A percentile compares a stretch with the other conserved stretches of the same genome.
These are phyloP conservation scores for Bathynomus jamesi DNA, from an alignment of 1,140 invertebrate genomes.

Conservation along the genomic window DNA sequence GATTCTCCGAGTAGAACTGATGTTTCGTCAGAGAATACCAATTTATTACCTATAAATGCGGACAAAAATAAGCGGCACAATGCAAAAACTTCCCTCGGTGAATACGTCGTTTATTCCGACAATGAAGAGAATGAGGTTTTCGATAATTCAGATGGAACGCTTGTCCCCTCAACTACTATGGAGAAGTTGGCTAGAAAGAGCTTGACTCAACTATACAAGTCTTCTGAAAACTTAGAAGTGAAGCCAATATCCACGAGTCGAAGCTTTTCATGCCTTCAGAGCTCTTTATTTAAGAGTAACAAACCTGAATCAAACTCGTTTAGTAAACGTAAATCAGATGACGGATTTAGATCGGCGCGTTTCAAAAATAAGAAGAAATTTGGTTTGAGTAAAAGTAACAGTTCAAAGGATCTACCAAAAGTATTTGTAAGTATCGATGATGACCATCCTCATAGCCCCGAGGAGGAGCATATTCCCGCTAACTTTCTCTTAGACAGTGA, in stretches of 20 bases:
- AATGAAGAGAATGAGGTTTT: background rate
- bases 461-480: background rate
- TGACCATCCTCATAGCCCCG: background rate
- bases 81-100: background rate
- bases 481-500: background rate
- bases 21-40: background rate
- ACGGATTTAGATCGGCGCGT: background rate
- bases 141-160: background rate
- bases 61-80: constrained; percentile 12
- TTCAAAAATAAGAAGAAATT: background rate
- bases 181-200: background rate
- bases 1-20: background rate
- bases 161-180: background rate
- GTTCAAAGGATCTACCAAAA: background rate
- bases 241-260: background rate
- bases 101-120: background rate
- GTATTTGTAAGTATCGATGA: background rate
- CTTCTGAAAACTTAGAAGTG: background rate
- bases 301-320: background rate
- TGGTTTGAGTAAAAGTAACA: background rate
- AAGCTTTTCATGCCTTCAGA: background rate
- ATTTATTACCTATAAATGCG: constrained; percentile 10
- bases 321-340: background rate
- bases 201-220: background rate
- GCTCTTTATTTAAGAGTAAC: background rate